Percentiles rank a stretch among this genome's conserved stretches.
phyloP scores from a whole-genome alignment of 2,888 invertebrate species.

The Drosophila tanythrix region DNA sequence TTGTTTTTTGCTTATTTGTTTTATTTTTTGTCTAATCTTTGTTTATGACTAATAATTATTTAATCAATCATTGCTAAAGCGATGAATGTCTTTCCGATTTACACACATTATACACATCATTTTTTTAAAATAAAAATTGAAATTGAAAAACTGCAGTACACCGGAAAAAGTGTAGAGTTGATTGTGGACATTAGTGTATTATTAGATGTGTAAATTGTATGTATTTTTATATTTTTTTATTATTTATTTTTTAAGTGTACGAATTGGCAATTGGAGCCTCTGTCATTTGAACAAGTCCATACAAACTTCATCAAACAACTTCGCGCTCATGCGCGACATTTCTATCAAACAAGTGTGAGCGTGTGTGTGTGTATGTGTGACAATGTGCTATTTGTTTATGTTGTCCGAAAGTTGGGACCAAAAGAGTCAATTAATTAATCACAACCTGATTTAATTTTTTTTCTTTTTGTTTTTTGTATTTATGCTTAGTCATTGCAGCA shows the following conservation, averaged over 20 bases:
- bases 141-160: neutral
- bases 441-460: conserved; percentile 22
- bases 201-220: neutral
- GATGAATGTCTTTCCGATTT: neutral
- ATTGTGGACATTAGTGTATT: neutral
- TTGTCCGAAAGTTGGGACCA: neutral
- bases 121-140: neutral
- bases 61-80: neutral
- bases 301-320: neutral
- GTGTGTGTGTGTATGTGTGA: conserved; percentile 4
- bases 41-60: neutral
- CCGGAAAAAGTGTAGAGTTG: neutral
- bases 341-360: neutral
- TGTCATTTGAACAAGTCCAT: neutral
- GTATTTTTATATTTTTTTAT: neutral
- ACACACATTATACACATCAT: neutral
- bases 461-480: conserved; percentile 9
- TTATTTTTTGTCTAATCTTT: neutral
- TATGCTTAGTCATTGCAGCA: conserved; percentile 22
- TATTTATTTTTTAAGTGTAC: neutral
- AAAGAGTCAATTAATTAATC: conserved; percentile 12
- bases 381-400: neutral
- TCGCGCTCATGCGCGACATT: neutral
- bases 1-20: neutral
- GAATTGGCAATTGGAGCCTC: neutral